These are phyloP conservation scores for Gryllus longicercus DNA, from an alignment of 2,888 invertebrate genomes.

Conservation along the genomic window DNA sequence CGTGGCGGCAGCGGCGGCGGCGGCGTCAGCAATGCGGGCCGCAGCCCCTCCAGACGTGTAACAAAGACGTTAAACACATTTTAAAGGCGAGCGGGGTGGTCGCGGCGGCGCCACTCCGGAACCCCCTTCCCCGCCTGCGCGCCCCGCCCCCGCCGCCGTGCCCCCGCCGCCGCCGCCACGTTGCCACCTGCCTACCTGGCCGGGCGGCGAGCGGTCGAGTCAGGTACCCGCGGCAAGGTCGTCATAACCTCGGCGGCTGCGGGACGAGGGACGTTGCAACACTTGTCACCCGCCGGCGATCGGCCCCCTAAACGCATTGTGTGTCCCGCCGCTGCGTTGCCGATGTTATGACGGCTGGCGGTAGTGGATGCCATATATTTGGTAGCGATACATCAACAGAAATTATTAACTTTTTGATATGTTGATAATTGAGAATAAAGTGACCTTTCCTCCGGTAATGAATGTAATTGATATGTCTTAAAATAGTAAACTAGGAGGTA, in stretches of 20 bases:
- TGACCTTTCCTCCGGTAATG: too few relatives aligned
- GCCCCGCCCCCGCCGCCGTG: neutral
- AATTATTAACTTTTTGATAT: too few relatives aligned
- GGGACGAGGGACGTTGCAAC: neutral
- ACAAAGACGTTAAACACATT: constrained; percentile 17
- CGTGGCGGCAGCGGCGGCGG: too few relatives aligned
- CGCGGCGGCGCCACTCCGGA: neutral
- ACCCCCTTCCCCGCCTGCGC: neutral
- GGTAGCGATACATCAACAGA: too few relatives aligned
- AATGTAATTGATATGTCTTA: too few relatives aligned
- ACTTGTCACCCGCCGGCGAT: neutral
- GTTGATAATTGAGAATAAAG: too few relatives aligned
- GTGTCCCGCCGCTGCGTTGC: neutral
- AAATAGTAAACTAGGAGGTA: too few relatives aligned
- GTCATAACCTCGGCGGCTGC: neutral
- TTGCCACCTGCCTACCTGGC: constrained; percentile 17
- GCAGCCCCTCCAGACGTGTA: neutral
- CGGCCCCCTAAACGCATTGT: neutral
- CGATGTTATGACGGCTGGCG: too few relatives aligned
- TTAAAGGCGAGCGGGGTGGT: neutral
- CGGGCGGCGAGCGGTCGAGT: neutral
- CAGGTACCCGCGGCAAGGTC: constrained; percentile 17
- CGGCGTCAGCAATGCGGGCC: too few relatives aligned
- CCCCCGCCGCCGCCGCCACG: neutral
- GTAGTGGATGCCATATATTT: too few relatives aligned